Evolutionary conservation across 2,888 invertebrate species (phyloP).

Genomic region (Cartodere bifasciata): DNA sequence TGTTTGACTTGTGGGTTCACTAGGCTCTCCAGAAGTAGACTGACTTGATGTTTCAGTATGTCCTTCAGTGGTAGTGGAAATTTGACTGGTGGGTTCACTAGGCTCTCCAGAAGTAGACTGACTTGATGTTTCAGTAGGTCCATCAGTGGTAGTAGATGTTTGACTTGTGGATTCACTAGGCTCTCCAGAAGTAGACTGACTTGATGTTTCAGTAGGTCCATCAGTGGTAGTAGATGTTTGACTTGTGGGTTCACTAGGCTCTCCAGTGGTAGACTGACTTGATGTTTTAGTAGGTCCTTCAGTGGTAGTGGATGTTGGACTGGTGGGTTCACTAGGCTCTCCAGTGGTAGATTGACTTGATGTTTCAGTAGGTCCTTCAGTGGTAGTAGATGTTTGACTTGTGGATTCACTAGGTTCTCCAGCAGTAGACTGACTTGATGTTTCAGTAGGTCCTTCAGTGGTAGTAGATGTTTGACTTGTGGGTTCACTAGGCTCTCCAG

Average conservation of each 20-base stretch:
- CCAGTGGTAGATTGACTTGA: not conserved
- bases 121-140: not conserved
- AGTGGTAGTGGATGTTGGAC: slow-evolving; percentile 1
- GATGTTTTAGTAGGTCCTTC: not conserved
- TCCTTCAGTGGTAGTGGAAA: too few species aligned
- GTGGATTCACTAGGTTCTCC: not conserved
- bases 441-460: not conserved
- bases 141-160: too few species aligned
- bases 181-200: not conserved
- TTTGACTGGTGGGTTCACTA: not conserved
- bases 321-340: not conserved
- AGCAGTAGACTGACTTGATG: not conserved
- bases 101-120: not conserved
- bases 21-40: not conserved
- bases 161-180: not conserved
- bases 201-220: not conserved
- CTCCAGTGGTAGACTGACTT: not conserved
- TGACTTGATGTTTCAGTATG: not conserved
- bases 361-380: not conserved
- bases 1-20: not conserved
- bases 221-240: slow-evolving; percentile 3
- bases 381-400: slow-evolving; percentile 1
- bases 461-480: slow-evolving; percentile 1
- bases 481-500: not conserved
- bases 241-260: not conserved